A percentile compares a stretch with the other conserved stretches of the same genome.
Conservation (phyloP, 2,797 vertebrate species). For the Enteromius fasciolatus region DNA sequence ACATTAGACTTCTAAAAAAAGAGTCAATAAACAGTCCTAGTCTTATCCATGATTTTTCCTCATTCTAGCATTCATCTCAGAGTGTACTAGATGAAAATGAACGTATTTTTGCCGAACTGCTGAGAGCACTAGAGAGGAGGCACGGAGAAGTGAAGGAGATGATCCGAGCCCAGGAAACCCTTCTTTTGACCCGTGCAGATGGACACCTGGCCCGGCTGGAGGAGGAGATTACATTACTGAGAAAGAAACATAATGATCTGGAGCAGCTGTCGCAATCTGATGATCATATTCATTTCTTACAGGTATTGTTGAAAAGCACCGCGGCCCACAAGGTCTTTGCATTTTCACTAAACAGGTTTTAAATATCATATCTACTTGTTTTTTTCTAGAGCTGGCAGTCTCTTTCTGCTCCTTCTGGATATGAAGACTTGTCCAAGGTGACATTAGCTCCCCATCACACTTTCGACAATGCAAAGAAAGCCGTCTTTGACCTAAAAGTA, state of each 20-base stretch:
- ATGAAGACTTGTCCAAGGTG: constrained; percentile 79
- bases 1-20: background rate
- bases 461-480: constrained; percentile 78
- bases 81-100: constrained; percentile 76
- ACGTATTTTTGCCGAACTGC: constrained; percentile 77
- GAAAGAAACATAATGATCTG: constrained; percentile 74
- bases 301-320: background rate
- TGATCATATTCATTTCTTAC: constrained; percentile 81
- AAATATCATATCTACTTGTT: background rate
- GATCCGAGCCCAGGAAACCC: constrained; percentile 73
- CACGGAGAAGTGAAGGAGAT: constrained; percentile 78
- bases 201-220: constrained; percentile 78
- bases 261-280: constrained; percentile 78
- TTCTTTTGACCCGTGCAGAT: constrained; percentile 66
- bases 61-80: constrained; percentile 76
- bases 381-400: constrained; percentile 77
- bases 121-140: constrained; percentile 75
- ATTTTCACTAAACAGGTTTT: background rate
- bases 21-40: background rate
- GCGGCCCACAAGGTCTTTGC: background rate
- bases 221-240: constrained; percentile 83
- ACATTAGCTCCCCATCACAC: constrained; percentile 72
- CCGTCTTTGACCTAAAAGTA: constrained; percentile 73
- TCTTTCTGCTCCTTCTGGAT: constrained; percentile 79
- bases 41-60: background rate